Base-by-base conservation (phyloP, 2,113 vertebrate genomes). In the Falcunculus frontatus region DNA sequence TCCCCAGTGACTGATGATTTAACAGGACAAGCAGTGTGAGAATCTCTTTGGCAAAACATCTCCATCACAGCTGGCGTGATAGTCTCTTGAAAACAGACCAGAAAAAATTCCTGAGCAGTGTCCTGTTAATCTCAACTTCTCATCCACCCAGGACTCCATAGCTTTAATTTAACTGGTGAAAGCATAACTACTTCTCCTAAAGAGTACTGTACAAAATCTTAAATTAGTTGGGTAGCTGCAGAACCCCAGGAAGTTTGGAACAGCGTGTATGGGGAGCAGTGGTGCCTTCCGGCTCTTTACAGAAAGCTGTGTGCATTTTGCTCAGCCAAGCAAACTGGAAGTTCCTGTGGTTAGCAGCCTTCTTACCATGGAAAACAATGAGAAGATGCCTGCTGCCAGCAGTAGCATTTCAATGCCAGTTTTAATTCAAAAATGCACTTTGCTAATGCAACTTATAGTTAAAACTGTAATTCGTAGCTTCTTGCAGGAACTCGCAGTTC, bases 271-370 rank as follows among this genome's bases (percentile, higher is more conserved):
- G 16, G 83, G 85, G 88, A 94, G 93, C 93, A 87, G 87, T 4
- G 69, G 56, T 95, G 96, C 96, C 95, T 97, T 97, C 96, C 65
- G 64, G 93, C 94, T 77, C 85, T 92, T 72, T 90, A 75, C 90
- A 95, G 77, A 96, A 56, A 55, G 67, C 78, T 85, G 89, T 44
- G 67, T 96, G 82, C 77, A 7, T 87, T 94, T 92, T 94, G 87
- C 68, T 95, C 93, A 96, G 93, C 95, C 93, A 91, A 91, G 77
- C 88, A 94, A 87, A 84, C 90, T 96, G 88, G 94, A 92, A 96
- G 92, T 92, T 96, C 95, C 93, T 95, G 93, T 26, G 7, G 94
- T 76, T 83, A 95, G 86, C 93, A 80, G 87, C 50, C 42, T 92
- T 87, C 87, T 87, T 94, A 86, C 90, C 90, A 62, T 8, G 60